Conservation (phyloP, 2,888 invertebrate species). For the Hydrotaea diabolus region DNA sequence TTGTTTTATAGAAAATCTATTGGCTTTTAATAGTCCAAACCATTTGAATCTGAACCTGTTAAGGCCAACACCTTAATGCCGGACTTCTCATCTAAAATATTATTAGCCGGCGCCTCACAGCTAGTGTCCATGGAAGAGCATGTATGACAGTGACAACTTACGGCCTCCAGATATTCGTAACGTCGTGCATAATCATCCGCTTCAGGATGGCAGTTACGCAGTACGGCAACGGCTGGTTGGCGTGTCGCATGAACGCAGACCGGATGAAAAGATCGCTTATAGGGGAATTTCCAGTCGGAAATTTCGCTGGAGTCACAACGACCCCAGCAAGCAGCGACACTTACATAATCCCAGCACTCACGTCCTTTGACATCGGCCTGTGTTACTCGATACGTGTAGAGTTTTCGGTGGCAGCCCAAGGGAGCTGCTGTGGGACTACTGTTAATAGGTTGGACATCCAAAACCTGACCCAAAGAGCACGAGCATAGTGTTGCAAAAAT, state of each 20-base stretch:
- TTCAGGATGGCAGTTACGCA: slow-evolving; percentile 89
- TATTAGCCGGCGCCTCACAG: slow-evolving; percentile 84
- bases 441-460: slow-evolving; percentile 76
- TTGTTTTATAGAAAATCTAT: not conserved
- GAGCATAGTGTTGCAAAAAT: slow-evolving; percentile 48
- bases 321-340: slow-evolving; percentile 90
- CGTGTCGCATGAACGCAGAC: slow-evolving; percentile 90
- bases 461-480: slow-evolving; percentile 69
- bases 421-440: slow-evolving; percentile 80
- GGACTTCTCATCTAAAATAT: slow-evolving; percentile 75
- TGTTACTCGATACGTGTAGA: slow-evolving; percentile 86
- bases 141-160: slow-evolving; percentile 87
- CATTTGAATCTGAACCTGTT: slow-evolving; percentile 76
- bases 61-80: slow-evolving; percentile 76
- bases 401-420: slow-evolving; percentile 85
- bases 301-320: slow-evolving; percentile 93
- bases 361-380: slow-evolving; percentile 82
- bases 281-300: slow-evolving; percentile 94
- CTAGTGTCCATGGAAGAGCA: slow-evolving; percentile 87
- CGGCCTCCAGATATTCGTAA: slow-evolving; percentile 90
- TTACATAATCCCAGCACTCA: slow-evolving; percentile 88
- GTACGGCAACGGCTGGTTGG: slow-evolving; percentile 84
- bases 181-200: slow-evolving; percentile 85
- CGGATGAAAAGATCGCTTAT: slow-evolving; percentile 91
- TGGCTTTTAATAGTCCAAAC: slow-evolving; percentile 76